Conservation (phyloP, 1,140 invertebrate species). For the Ptiloglossa arizonensis region DNA sequence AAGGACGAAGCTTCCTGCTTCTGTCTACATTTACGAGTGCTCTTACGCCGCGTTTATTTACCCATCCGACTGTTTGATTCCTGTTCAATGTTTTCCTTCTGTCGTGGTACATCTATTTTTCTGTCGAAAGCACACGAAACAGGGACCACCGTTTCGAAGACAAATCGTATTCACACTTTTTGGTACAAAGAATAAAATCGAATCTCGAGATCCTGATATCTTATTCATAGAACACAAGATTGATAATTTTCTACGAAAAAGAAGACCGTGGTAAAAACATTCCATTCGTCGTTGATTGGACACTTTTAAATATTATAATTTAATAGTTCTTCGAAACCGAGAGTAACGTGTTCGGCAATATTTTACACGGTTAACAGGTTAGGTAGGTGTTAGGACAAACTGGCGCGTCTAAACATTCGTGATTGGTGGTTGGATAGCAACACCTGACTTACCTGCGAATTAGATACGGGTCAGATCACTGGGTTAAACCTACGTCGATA, state of each 20-base stretch:
- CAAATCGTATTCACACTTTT: background rate
- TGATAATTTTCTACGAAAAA: too few relatives aligned
- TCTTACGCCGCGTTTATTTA: constrained; percentile 49
- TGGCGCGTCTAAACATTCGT: background rate
- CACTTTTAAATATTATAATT: background rate
- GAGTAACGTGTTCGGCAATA: background rate
- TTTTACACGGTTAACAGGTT: background rate
- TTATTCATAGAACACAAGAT: too few relatives aligned
- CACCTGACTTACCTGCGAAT: constrained; percentile 46
- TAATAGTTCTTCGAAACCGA: background rate
- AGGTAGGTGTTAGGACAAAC: background rate
- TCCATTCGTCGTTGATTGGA: too few relatives aligned
- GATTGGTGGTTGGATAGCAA: constrained; percentile 24
- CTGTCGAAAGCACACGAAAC: background rate
- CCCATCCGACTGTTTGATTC: constrained; percentile 16
- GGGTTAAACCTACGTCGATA: constrained; percentile 50
- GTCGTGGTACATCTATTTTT: background rate
- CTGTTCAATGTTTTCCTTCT: too few relatives aligned
- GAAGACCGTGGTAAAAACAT: too few relatives aligned
- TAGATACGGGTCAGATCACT: constrained; percentile 52
- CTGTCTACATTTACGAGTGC: constrained; percentile 51
- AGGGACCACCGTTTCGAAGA: background rate
- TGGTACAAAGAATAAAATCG: too few relatives aligned
- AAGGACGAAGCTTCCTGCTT: constrained; percentile 61
- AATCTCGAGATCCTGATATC: too few relatives aligned